Evolutionary conservation across 2,797 vertebrate genomes (phyloP), one percentile per base, ranked within the genome.

Genomic region (Sebastes diaconus): DNA sequence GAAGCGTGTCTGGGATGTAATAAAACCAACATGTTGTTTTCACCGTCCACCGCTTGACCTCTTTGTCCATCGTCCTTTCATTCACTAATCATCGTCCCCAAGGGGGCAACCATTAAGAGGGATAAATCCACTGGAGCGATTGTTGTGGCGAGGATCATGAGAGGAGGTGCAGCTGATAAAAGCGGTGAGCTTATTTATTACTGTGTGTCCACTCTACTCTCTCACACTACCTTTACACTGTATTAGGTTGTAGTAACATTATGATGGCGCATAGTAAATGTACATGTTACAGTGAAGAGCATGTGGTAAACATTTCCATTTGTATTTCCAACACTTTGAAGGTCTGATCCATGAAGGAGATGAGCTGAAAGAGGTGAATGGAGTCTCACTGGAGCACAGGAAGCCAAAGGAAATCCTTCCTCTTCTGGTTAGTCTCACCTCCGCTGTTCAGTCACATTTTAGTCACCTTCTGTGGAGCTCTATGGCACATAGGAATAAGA

Each of bases 331-430:
- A 67, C 59, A 14, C 77, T 82, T 75, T 77, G 13, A 88, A 99
- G 98, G 97, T 84, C 96, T 99, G 83, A 98, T 99, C 93, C 97
- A 97, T 2, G 96, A 98, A 91, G 97, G 97, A 29, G 98, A 99
- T 79, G 97, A 98, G 89, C 95, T 99, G 73, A 96, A 95, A 63
- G 98, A 99, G 93, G 96, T 99, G 63, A 99, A 99, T 70, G 97
- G 97, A 27, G 95, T 99, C 89, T 95, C 96, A 0, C 91, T 98
- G 75, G 96, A 97, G 84, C 93, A 97, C 88, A 98, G 97, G 93
- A 97, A 95, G 68, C 97, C 97, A 52, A 97, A 97, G 88, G 98
- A 99, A 95, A 93, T 99, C 86, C 95, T 97, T 92, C 95, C 96
- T 60, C 97, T 99, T 80, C 93, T 99, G 96, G 98, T 99, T 94